Conservation (phyloP, 2,113 vertebrate species). For the Rhineura floridana region DNA sequence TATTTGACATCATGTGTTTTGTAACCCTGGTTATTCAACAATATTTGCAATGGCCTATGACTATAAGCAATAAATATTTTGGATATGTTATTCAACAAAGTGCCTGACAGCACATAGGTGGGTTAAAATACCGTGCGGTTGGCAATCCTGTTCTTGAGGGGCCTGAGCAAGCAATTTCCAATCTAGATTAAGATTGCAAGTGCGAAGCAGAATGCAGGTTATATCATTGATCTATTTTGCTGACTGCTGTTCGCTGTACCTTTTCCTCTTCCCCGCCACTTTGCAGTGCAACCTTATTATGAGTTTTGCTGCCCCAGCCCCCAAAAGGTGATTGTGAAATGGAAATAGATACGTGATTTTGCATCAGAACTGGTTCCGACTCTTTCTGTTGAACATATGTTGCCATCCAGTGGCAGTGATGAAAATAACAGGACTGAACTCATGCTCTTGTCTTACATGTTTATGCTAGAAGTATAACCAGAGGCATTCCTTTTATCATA, state of each 20-base stretch:
- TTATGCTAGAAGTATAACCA: not conserved
- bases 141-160: not conserved
- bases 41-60: too few species aligned
- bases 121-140: not conserved
- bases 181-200: not conserved
- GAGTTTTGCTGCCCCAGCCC: not conserved
- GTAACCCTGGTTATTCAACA: not conserved
- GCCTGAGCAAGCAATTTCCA: not conserved
- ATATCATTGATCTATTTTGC: not conserved
- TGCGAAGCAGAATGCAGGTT: not conserved
- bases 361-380: not conserved
- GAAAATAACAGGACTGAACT: not conserved
- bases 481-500: not conserved
- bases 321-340: not conserved
- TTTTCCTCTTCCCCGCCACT: too few species aligned
- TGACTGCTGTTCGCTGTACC: not conserved
- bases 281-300: not conserved
- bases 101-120: not conserved
- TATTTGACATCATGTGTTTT: not conserved
- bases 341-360: not conserved
- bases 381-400: not conserved
- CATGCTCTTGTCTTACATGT: not conserved
- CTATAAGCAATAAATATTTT: too few species aligned
- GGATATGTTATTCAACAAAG: not conserved
- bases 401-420: slow-evolving; percentile 1